A percentile compares a stretch with the other conserved stretches of the same genome.
phyloP scores from a whole-genome alignment of 1,140 invertebrate species.

The Steinernema khuongi region DNA sequence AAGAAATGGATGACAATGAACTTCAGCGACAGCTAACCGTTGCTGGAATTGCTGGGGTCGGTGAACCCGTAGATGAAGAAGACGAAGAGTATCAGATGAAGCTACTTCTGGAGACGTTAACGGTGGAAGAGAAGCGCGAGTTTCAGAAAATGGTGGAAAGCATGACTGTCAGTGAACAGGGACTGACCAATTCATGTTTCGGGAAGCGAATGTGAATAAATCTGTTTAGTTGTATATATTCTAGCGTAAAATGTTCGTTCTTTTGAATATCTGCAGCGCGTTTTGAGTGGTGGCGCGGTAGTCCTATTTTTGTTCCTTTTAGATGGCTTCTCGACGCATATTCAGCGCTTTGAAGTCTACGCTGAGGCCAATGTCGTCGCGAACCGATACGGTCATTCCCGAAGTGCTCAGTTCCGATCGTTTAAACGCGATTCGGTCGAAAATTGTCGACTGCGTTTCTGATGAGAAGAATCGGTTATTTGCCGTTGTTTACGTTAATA shows the following conservation, averaged over 20 bases:
- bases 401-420: slow-evolving; percentile 28
- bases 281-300: no score
- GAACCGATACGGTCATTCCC: background rate
- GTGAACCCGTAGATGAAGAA: background rate
- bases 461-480: slow-evolving; percentile 38
- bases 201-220: background rate
- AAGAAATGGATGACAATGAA: slow-evolving; percentile 28
- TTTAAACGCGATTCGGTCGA: slow-evolving; percentile 17
- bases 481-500: slow-evolving; percentile 50
- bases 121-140: slow-evolving; percentile 21
- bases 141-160: background rate
- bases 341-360: background rate
- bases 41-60: background rate
- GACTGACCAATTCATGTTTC: background rate
- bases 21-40: slow-evolving; percentile 27
- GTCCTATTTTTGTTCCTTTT: no score
- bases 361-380: background rate
- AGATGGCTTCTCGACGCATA: background rate
- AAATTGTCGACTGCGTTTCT: slow-evolving; percentile 18
- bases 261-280: background rate
- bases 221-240: background rate
- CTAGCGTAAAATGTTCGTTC: background rate
- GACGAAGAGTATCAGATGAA: slow-evolving; percentile 19
- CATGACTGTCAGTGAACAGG: background rate
- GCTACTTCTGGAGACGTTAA: slow-evolving; percentile 18